These are phyloP conservation scores for Stylophora pistillata DNA, from an alignment of 64 coral and sea anemone species.

Conservation along the genomic window DNA sequence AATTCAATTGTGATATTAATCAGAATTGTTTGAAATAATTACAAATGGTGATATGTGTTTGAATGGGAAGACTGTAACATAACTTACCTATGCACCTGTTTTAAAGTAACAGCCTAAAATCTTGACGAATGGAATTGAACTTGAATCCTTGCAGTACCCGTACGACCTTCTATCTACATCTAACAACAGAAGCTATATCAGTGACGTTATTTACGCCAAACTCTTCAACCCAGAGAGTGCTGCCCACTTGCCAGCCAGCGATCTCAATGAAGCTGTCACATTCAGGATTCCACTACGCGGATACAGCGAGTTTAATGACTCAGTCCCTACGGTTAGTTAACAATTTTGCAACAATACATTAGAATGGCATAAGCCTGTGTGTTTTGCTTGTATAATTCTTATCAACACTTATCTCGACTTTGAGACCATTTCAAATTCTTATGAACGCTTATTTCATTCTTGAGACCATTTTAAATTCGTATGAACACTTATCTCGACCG, in stretches of 20 bases:
- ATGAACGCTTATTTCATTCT: neutral
- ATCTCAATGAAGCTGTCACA: conserved; percentile 22
- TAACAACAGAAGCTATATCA: conserved; percentile 33
- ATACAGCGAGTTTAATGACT: neutral
- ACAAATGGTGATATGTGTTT: too few relatives aligned
- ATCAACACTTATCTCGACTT: too few relatives aligned
- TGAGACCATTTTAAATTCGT: neutral
- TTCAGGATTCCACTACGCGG: conserved; percentile 51
- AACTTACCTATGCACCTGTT: too few relatives aligned
- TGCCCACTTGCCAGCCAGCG: conserved; percentile 26
- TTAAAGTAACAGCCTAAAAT: too few relatives aligned
- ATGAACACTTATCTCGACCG: neutral
- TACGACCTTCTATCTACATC: conserved; percentile 32
- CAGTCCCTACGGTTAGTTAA: conserved; percentile 3
- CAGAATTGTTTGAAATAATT: too few relatives aligned
- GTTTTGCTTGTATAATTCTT: too few relatives aligned
- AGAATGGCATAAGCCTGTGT: too few relatives aligned
- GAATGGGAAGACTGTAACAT: too few relatives aligned
- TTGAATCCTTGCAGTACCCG: conserved; percentile 35
- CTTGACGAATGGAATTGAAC: neutral
- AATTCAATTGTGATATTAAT: too few relatives aligned
- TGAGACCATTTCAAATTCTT: too few relatives aligned
- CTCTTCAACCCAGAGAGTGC: conserved; percentile 82
- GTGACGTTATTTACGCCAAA: conserved; percentile 72
- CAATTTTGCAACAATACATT: neutral